A percentile compares a stretch with the other conserved stretches of the same genome.
Evolutionary conservation across 2,888 invertebrate genomes (phyloP).

Genomic region (Drosophila barbarae): DNA sequence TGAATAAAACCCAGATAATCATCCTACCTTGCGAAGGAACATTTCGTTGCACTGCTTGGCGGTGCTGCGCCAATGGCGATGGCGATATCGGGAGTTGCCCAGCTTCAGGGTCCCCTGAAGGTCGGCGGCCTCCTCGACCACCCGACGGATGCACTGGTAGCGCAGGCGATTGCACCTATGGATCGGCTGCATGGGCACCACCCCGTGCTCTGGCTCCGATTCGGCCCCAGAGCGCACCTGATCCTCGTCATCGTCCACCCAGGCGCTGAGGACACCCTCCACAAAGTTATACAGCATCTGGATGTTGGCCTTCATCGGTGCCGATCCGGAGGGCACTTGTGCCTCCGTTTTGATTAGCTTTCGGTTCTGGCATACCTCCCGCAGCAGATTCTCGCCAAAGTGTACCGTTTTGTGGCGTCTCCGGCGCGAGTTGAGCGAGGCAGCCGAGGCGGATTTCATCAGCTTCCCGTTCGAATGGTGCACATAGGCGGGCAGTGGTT

Average conservation of each 20-base stretch:
- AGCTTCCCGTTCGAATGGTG: slow-evolving; percentile 72
- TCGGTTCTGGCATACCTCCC: slow-evolving; percentile 87
- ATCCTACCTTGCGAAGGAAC: slow-evolving; percentile 90
- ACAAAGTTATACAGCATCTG: slow-evolving; percentile 91
- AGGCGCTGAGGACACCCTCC: slow-evolving; percentile 88
- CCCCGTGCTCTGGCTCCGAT: slow-evolving; percentile 86
- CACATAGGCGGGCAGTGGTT: slow-evolving; percentile 57
- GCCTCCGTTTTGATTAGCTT: slow-evolving; percentile 81
- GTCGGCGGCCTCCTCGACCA: slow-evolving; percentile 86
- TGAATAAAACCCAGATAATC: neutral
- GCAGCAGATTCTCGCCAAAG: slow-evolving; percentile 87
- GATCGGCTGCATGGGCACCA: slow-evolving; percentile 78
- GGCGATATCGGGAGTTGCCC: slow-evolving; percentile 86
- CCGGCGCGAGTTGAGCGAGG: slow-evolving; percentile 84
- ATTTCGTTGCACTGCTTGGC: slow-evolving; percentile 93
- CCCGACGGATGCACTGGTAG: slow-evolving; percentile 84
- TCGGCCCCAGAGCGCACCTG: slow-evolving; percentile 87
- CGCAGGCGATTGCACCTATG: slow-evolving; percentile 83
- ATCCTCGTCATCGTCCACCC: slow-evolving; percentile 84
- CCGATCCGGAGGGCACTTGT: slow-evolving; percentile 78
- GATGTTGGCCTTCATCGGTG: slow-evolving; percentile 86
- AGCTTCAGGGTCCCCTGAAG: slow-evolving; percentile 84
- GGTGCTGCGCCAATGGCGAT: slow-evolving; percentile 91
- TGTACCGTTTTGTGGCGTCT: slow-evolving; percentile 89
- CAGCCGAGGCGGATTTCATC: slow-evolving; percentile 82